Evolutionary conservation across 1,140 invertebrate genomes (phyloP).

Genomic region (Drosophila ananassae): DNA sequence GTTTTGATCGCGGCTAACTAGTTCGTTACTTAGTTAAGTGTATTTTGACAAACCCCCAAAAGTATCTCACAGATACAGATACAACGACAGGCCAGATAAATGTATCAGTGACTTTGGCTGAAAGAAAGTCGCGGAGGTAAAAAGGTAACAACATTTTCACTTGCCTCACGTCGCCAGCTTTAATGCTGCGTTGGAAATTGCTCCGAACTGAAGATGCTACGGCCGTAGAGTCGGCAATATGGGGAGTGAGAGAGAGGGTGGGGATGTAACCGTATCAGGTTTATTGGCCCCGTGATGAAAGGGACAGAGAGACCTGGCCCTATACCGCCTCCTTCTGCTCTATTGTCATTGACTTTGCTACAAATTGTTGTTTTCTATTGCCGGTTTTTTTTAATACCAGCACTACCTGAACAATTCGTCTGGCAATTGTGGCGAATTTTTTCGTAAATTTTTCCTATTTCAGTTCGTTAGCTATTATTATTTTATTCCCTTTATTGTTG

Average conservation of each 20-base stretch:
- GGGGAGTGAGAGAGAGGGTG: conserved; percentile 10
- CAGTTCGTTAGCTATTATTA: conserved; percentile 73
- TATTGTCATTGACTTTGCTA: conserved; percentile 74
- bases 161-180: conserved; percentile 63
- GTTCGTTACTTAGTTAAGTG: conserved; percentile 17
- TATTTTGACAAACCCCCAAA: conserved; percentile 66
- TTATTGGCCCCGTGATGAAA: conserved; percentile 54
- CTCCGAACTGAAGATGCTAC: conserved; percentile 65
- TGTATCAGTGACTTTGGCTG: conserved; percentile 5
- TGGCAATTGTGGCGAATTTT: conserved; percentile 67
- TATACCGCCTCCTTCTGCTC: conserved; percentile 40
- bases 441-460: conserved; percentile 72
- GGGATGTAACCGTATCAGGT: conserved; percentile 20
- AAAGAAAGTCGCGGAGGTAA: conserved; percentile 69
- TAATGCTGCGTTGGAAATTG: conserved; percentile 64
- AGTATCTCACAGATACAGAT: conserved; percentile 69
- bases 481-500: conserved; percentile 65
- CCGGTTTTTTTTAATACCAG: conserved; percentile 19
- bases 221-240: conserved; percentile 42
- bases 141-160: conserved; percentile 77
- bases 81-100: not conserved
- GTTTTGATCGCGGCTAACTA: conserved; percentile 25
- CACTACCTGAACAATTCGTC: conserved; percentile 40
- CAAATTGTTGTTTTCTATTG: conserved; percentile 44
- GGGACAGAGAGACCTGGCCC: not conserved